Evolutionary conservation across 2,888 invertebrate species (phyloP).

Genomic region (Acronicta alni): DNA sequence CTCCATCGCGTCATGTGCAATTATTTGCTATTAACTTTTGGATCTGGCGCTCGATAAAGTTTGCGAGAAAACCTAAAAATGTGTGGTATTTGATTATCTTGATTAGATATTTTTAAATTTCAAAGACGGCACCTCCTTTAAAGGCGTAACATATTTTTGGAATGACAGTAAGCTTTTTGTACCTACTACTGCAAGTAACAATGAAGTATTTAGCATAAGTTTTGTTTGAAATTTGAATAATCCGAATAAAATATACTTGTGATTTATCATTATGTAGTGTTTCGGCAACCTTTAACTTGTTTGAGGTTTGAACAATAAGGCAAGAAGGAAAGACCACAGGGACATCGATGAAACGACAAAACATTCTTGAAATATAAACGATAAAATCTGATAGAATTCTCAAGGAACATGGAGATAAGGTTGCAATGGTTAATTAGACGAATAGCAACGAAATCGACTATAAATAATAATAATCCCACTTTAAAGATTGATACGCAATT

Average conservation of each 20-base stretch:
- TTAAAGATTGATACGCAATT: conserved; percentile 41
- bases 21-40: conserved; percentile 68
- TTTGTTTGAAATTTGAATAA: conserved; percentile 53
- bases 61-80: conserved; percentile 24
- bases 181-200: conserved; percentile 41
- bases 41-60: conserved; percentile 53
- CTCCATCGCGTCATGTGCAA: conserved; percentile 71
- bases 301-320: conserved; percentile 5
- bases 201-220: conserved; percentile 49
- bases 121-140: conserved; percentile 25
- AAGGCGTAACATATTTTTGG: conserved; percentile 33
- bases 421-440: conserved; percentile 28
- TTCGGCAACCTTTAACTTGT: conserved; percentile 26
- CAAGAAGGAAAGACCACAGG: conserved; percentile 19
- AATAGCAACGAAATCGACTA: conserved; percentile 34
- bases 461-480: conserved; percentile 36
- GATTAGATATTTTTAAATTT: conserved; percentile 34
- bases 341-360: conserved; percentile 23
- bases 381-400: conserved; percentile 6
- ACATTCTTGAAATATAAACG: conserved; percentile 2
- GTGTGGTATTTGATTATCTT: conserved; percentile 40
- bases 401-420: conserved; percentile 30
- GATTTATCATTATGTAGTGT: conserved; percentile 47
- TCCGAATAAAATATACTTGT: conserved; percentile 38
- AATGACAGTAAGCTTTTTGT: conserved; percentile 49